Conservation (phyloP, 2,888 invertebrate species). For the Drosophila falleni region DNA sequence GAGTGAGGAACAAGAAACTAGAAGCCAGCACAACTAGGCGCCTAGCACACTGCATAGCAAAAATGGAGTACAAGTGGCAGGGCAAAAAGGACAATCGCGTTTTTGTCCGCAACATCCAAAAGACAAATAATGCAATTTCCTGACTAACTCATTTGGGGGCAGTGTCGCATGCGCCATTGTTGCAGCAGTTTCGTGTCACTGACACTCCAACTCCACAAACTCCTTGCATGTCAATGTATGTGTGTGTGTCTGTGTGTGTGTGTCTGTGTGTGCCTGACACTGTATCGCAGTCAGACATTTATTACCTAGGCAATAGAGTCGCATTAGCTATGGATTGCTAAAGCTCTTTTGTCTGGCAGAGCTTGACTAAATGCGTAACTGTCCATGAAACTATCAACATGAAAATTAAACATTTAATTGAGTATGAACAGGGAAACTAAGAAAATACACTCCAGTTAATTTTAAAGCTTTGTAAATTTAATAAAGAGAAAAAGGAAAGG, state of each 20-base stretch:
- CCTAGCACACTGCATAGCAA: constrained; percentile 1
- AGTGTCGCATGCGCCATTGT: constrained; percentile 28
- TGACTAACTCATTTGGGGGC: constrained; percentile 77
- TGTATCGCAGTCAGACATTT: constrained; percentile 65
- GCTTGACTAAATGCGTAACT: constrained; percentile 47
- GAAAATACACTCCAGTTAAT: background rate
- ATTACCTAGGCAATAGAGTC: constrained; percentile 73
- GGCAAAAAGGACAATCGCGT: constrained; percentile 24
- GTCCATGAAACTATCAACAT: constrained; percentile 7
- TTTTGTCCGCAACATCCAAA: constrained; percentile 68
- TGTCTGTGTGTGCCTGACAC: constrained; percentile 11
- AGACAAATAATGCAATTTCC: constrained; percentile 82
- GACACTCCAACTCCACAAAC: constrained; percentile 48
- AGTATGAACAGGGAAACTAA: background rate
- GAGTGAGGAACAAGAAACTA: background rate
- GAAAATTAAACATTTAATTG: background rate
- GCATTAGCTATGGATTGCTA: constrained; percentile 35
- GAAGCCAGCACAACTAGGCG: constrained; percentile 7
- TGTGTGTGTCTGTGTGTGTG: constrained; percentile 8
- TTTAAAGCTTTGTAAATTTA: background rate
- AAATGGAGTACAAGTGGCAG: constrained; percentile 2
- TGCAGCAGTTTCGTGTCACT: constrained; percentile 63
- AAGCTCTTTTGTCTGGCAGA: constrained; percentile 23
- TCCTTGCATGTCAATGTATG: constrained; percentile 5
- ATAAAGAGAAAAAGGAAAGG: background rate